Evolutionary conservation across 1,140 invertebrate genomes (phyloP), one percentile per base, ranked within the genome.

Genomic region (Calycopis cecrops): DNA sequence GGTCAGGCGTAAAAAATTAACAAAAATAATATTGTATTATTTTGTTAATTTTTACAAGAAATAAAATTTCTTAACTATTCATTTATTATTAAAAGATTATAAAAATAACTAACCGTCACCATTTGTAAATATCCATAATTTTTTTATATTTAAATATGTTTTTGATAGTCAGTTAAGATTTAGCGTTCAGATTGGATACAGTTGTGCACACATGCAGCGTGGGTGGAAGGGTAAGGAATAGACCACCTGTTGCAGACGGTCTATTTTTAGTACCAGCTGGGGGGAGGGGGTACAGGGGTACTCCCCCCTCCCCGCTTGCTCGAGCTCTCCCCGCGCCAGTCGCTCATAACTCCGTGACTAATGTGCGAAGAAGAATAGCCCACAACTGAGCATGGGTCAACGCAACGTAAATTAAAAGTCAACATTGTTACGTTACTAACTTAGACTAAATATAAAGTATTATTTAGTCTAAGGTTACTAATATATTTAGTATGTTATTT

Each of bases 331-430:
- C 34, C 60, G 57, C 60, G 58, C 59, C 65, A 68, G 55, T 62
- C 80, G 70, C 67, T 75, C 75, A 77, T 79, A 74, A 79, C 69
- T 76, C 64, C 64, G 66, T 80, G 79, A 85, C 71, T 85, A 85
- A 82, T 75, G 70, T 74, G 69, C 67, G 71, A 74, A 78, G 64
- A 65, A 47, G 69, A 61, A 66, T 68, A 52, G 57, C 52, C 59
- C 47, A 52, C 55, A 60, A 60, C 62, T 63, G 62, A 54, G 40
- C 37, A 44, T 28, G 33, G 18, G 51, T 53, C 51, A 53, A 37
- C 40, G 18, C 12, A 14, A 40, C 28, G 12, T 44, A 38, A 42
- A 53, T 53, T 53, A 44, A n/a, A 16, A 16, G 17, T 14, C 14
- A 16, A 44, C 40, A 16, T 17, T 44, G 40, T 44, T 9, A 16